Conservation (phyloP, 1,140 invertebrate genomes). For the Saxidomus purpurata region DNA sequence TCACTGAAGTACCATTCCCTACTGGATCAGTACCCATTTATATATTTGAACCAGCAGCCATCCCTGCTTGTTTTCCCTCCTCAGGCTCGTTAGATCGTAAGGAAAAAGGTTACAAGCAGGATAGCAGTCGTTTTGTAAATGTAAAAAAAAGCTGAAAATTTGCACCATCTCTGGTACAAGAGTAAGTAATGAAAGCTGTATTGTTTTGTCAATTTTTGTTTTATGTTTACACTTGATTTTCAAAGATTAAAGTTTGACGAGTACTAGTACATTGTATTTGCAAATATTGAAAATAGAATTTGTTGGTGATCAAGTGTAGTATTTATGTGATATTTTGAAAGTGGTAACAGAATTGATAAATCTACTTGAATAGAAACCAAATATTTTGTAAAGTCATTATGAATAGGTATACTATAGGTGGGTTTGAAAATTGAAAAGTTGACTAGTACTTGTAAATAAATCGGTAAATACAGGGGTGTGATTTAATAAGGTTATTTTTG, state of each 20-base stretch:
- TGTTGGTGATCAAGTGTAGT: background rate
- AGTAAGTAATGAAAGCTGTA: too few relatives aligned
- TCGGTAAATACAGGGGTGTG: background rate
- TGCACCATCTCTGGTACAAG: too few relatives aligned
- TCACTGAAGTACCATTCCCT: too few relatives aligned
- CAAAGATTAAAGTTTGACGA: background rate
- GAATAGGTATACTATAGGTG: background rate
- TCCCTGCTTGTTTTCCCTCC: too few relatives aligned
- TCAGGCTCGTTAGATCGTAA: too few relatives aligned
- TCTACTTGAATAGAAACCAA: background rate
- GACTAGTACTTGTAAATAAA: background rate
- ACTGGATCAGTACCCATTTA: too few relatives aligned
- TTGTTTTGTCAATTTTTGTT: too few relatives aligned
- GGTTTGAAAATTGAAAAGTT: constrained; percentile 14
- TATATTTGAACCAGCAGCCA: too few relatives aligned
- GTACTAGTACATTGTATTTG: background rate
- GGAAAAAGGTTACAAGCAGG: too few relatives aligned
- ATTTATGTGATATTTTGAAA: constrained; percentile 2
- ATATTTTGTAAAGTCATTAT: constrained; percentile 9
- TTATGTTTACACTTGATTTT: too few relatives aligned
- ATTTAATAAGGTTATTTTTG: background rate
- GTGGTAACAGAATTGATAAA: background rate
- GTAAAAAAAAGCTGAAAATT: too few relatives aligned
- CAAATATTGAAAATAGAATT: background rate
- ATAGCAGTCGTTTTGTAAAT: too few relatives aligned